Conservation (phyloP, 2,113 vertebrate genomes). For the Ctenomys sociabilis region DNA sequence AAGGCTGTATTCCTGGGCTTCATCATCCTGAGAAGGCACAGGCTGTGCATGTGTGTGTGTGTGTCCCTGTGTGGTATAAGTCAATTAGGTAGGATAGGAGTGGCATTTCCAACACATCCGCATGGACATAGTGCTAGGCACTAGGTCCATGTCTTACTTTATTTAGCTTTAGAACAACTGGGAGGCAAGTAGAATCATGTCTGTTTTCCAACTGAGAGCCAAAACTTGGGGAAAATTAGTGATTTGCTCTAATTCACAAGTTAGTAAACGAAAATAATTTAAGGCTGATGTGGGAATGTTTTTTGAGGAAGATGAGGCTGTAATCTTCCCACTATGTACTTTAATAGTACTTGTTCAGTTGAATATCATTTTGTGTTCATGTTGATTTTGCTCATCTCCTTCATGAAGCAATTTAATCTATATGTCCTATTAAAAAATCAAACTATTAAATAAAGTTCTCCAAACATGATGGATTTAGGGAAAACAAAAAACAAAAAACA, state of each 20-base stretch:
- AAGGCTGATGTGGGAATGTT: too few relatives aligned
- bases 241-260: neutral
- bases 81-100: neutral
- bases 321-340: neutral
- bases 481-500: too few relatives aligned
- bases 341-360: conserved; percentile 11
- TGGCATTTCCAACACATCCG: neutral
- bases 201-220: neutral
- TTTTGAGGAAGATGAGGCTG: neutral
- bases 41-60: neutral
- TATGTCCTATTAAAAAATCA: neutral
- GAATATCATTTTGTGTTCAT: neutral
- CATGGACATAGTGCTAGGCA: neutral
- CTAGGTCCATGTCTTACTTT: neutral
- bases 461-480: neutral
- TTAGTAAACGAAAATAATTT: too few relatives aligned
- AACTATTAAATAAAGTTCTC: neutral
- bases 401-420: conserved; percentile 1
- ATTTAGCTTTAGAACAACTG: neutral
- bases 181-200: neutral
- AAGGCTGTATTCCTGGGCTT: conserved; percentile 6
- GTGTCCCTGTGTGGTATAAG: neutral
- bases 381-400: neutral
- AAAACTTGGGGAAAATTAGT: neutral
- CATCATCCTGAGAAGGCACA: neutral